Evolutionary conservation across 2,888 invertebrate species (phyloP).

Genomic region (Lutraria lutraria): DNA sequence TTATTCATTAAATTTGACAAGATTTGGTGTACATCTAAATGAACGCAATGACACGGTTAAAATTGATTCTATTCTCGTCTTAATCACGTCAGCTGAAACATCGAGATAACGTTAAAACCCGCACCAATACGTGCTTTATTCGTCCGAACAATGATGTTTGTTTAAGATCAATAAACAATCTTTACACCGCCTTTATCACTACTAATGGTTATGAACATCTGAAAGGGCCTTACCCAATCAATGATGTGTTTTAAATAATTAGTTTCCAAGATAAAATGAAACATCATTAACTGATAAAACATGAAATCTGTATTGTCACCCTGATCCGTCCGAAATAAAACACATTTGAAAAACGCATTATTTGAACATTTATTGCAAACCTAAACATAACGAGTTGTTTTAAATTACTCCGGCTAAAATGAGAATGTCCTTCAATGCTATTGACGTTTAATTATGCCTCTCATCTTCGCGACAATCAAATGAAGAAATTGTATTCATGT

Average conservation of each 20-base stretch:
- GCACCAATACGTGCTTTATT: slow-evolving; percentile 12
- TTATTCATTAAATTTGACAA: slow-evolving; percentile 9
- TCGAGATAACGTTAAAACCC: slow-evolving; percentile 15
- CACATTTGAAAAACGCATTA: no score
- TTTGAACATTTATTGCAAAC: no score
- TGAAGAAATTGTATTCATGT: no score
- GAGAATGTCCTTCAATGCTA: no score
- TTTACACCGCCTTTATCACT: not conserved
- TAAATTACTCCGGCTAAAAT: no score
- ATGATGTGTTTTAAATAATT: slow-evolving; percentile 7
- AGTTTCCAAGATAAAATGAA: not conserved
- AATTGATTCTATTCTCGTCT: slow-evolving; percentile 3
- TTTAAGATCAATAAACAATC: slow-evolving; percentile 6
- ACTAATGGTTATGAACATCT: not conserved
- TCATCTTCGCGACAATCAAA: no score
- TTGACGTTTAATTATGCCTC: no score
- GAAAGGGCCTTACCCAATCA: not conserved
- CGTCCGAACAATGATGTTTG: slow-evolving; percentile 14
- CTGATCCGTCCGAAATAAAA: no score
- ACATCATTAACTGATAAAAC: slow-evolving; percentile 10
- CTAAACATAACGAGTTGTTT: no score
- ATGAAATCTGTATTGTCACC: no score
- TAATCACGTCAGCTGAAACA: not conserved
- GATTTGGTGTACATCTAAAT: not conserved
- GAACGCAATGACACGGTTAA: not conserved